phyloP scores from a whole-genome alignment of 2,888 invertebrate genomes.

The Morpho helenor region DNA sequence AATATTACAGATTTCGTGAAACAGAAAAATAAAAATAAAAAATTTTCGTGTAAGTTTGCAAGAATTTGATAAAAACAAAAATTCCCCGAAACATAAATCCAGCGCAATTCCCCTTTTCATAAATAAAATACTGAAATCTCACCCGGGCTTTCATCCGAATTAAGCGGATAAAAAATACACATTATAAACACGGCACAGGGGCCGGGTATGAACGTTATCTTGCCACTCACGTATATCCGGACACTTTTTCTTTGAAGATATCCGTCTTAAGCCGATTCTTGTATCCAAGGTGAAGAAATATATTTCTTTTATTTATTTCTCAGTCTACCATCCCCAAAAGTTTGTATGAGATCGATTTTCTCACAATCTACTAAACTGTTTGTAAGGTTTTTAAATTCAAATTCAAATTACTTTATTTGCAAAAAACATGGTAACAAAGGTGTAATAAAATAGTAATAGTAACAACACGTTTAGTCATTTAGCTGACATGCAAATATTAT shows the following conservation, averaged over 20 bases:
- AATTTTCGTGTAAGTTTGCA: not conserved
- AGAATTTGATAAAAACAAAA: not conserved
- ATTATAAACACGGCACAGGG: conserved; percentile 5
- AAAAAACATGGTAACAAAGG: too few species aligned
- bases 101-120: not conserved
- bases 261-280: conserved; percentile 17
- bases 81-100: not conserved
- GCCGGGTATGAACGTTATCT: conserved; percentile 5
- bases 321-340: too few species aligned
- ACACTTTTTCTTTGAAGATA: conserved; percentile 14
- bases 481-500: too few species aligned
- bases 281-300: conserved; percentile 7
- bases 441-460: too few species aligned
- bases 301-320: not conserved
- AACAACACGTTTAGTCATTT: too few species aligned
- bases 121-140: not conserved
- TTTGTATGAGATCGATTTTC: too few species aligned
- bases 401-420: too few species aligned
- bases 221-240: conserved; percentile 14
- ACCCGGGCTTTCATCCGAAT: not conserved
- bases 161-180: conserved; percentile 2
- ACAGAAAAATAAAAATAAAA: too few species aligned
- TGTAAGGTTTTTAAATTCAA: too few species aligned
- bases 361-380: too few species aligned
- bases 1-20: too few species aligned